A percentile compares a stretch with the other conserved stretches of the same genome.
These are phyloP conservation scores for Apteryx mantelli DNA, from an alignment of 2,113 vertebrate genomes.

Conservation along the genomic window DNA sequence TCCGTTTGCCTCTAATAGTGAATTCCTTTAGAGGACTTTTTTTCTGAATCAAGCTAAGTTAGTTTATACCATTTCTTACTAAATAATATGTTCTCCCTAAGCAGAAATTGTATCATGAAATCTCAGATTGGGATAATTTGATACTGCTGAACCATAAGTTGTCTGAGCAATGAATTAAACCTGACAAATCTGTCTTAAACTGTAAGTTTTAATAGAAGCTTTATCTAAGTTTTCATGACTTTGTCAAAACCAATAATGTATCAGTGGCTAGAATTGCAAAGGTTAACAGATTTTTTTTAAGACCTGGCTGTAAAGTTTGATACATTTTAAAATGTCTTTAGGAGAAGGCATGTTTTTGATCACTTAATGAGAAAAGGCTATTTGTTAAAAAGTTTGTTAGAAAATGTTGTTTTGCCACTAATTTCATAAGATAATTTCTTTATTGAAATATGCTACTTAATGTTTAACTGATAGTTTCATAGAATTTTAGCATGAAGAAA, in stretches of 20 bases:
- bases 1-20: not conserved
- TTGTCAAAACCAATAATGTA: slow-evolving; percentile 78
- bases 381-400: not conserved
- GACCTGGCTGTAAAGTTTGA: not conserved
- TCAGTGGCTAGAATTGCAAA: slow-evolving; percentile 53
- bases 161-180: slow-evolving; percentile 74
- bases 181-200: slow-evolving; percentile 79
- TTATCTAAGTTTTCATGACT: slow-evolving; percentile 78
- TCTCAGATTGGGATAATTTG: slow-evolving; percentile 73
- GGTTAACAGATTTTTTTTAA: slow-evolving; percentile 60
- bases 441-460: not conserved
- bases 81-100: slow-evolving; percentile 52
- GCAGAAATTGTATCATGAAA: slow-evolving; percentile 47
- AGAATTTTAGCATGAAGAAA: not conserved
- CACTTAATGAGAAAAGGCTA: rapidly evolving
- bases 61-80: slow-evolving; percentile 24
- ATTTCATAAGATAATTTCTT: not conserved
- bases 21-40: not conserved
- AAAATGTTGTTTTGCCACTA: not conserved
- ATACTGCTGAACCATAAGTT: slow-evolving; percentile 69
- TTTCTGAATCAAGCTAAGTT: not conserved
- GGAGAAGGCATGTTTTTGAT: not conserved
- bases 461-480: not conserved
- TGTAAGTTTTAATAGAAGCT: slow-evolving; percentile 75
- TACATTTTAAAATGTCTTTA: slow-evolving; percentile 7